Percentiles rank a stretch among this genome's conserved stretches.
Conservation (phyloP, 2,888 invertebrate genomes). For the Leucozona laternaria region DNA sequence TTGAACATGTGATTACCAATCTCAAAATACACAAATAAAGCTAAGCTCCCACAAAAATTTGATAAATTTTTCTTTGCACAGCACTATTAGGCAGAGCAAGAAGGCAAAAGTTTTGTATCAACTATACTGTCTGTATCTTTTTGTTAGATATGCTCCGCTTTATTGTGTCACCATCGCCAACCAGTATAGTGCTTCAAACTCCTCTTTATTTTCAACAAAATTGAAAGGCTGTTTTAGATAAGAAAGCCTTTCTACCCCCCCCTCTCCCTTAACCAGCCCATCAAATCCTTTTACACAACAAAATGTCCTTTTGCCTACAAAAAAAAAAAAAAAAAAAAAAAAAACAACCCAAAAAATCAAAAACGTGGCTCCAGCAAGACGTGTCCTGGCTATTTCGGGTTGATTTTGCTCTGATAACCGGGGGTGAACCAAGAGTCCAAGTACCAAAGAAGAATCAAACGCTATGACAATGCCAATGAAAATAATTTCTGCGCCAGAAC, state of each 20-base stretch:
- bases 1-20: no score
- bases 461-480: slow-evolving; percentile 70
- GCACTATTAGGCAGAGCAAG: neutral
- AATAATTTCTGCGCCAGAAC: slow-evolving; percentile 65
- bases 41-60: neutral
- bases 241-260: slow-evolving; percentile 22
- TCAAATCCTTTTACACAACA: slow-evolving; percentile 12
- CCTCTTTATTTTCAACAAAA: slow-evolving; percentile 40
- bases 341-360: slow-evolving; percentile 22
- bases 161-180: slow-evolving; percentile 26
- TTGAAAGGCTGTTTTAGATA: slow-evolving; percentile 35
- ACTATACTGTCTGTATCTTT: slow-evolving; percentile 46
- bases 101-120: slow-evolving; percentile 32
- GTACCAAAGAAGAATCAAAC: slow-evolving; percentile 53
- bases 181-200: slow-evolving; percentile 4
- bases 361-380: slow-evolving; percentile 48
- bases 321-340: no score
- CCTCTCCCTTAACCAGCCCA: neutral
- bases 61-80: neutral
- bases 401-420: slow-evolving; percentile 41
- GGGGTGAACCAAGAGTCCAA: slow-evolving; percentile 23
- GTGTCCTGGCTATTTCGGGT: slow-evolving; percentile 56
- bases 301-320: slow-evolving; percentile 7
- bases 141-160: slow-evolving; percentile 35
- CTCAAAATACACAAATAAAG: neutral